Conservation (phyloP, 2,113 vertebrate genomes). For the Mastomys coucha region DNA sequence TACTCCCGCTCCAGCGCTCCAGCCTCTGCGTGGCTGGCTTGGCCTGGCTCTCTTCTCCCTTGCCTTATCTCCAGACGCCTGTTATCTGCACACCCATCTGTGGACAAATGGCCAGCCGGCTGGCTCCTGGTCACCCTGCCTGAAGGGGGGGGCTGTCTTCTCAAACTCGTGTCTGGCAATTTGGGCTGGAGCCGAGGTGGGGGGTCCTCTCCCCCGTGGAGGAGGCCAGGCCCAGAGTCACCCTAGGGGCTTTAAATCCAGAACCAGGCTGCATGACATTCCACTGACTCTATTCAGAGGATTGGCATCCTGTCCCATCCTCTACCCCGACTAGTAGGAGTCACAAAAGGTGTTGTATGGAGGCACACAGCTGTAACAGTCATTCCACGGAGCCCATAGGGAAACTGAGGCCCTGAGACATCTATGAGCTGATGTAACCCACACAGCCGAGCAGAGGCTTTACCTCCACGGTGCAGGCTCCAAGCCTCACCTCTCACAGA, state of each 20-base stretch:
- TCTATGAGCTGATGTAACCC: not conserved
- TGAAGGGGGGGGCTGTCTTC: constrained; percentile 51
- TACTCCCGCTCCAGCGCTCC: not conserved
- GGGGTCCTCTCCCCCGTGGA: constrained; percentile 72
- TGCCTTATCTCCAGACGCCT: constrained; percentile 80
- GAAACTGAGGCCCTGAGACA: constrained; percentile 33
- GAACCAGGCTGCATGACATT: not conserved
- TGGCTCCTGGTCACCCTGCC: constrained; percentile 80
- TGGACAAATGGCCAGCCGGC: constrained; percentile 82
- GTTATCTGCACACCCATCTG: constrained; percentile 82
- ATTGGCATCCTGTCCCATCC: not conserved
- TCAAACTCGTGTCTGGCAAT: constrained; percentile 77
- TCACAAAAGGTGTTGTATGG: not conserved
- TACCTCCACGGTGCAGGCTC: not conserved
- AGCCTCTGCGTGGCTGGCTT: not conserved
- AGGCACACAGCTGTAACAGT: not conserved
- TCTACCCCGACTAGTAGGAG: not conserved
- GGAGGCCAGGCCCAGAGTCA: not conserved
- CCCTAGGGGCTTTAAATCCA: constrained; percentile 55
- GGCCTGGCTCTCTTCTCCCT: constrained; percentile 60
- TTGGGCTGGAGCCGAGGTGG: constrained; percentile 82
- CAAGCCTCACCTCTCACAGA: not conserved
- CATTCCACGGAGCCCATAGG: not conserved
- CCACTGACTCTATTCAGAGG: not conserved
- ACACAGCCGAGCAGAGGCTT: not conserved